These are phyloP conservation scores for Mastomys natalensis DNA, from an alignment of 2,113 vertebrate genomes.

Conservation along the genomic window DNA sequence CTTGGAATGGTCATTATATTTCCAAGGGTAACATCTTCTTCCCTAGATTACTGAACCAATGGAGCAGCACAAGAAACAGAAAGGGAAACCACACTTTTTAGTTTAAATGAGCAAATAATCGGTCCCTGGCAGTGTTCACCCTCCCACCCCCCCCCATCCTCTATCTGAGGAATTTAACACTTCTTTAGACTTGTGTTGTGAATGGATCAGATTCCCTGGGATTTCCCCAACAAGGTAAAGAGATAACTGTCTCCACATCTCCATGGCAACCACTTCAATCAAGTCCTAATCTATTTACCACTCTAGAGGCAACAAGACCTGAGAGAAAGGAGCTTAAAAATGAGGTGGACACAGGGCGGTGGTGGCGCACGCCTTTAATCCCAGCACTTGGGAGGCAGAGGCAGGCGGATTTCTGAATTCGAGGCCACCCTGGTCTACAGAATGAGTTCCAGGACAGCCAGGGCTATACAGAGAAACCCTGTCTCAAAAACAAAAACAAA, in stretches of 20 bases:
- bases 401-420: too few species aligned
- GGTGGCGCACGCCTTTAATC: too few species aligned
- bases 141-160: background rate
- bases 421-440: too few species aligned
- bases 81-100: background rate
- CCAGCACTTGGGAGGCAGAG: too few species aligned
- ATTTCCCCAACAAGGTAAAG: background rate
- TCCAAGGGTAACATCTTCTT: background rate
- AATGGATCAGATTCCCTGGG: background rate
- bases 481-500: too few species aligned
- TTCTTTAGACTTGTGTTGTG: background rate
- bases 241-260: background rate
- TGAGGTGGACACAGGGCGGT: background rate
- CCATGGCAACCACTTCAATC: background rate
- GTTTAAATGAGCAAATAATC: background rate
- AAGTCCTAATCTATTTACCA: background rate
- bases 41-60: background rate
- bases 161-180: background rate
- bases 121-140: background rate
- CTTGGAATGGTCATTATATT: background rate
- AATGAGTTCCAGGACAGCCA: too few species aligned
- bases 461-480: too few species aligned
- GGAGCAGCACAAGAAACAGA: too few species aligned
- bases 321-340: background rate
- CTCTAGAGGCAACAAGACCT: background rate